Conservation (phyloP, 2,113 vertebrate species). For the Gopherus evgoodei region DNA sequence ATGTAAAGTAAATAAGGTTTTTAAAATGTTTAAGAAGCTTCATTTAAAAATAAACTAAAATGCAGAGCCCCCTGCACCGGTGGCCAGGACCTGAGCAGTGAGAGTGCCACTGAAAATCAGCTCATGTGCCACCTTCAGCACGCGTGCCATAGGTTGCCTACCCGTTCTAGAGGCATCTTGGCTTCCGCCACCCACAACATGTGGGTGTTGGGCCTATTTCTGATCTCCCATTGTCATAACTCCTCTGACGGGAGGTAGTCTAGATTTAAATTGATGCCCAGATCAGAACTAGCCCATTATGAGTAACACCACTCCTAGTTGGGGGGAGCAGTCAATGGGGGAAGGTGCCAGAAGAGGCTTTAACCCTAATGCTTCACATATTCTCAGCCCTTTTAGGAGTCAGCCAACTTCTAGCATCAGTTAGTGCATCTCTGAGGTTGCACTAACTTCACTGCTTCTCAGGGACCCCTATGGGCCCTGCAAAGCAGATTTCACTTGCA, state of each 20-base stretch:
- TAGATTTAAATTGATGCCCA: not conserved
- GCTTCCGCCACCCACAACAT: not conserved
- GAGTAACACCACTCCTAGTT: not conserved
- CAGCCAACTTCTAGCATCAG: not conserved
- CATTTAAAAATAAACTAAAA: no score
- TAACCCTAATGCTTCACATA: not conserved
- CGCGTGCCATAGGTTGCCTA: no score
- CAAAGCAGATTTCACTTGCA: not conserved
- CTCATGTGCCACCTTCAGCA: no score
- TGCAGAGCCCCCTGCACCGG: no score
- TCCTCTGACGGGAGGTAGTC: not conserved
- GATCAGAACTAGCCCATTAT: not conserved
- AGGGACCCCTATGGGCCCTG: no score
- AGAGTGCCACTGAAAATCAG: no score
- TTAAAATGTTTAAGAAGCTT: no score
- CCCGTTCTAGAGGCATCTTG: rapidly evolving
- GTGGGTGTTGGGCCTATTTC: not conserved
- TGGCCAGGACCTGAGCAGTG: no score
- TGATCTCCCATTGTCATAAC: not conserved
- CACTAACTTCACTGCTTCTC: not conserved
- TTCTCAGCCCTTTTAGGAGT: not conserved
- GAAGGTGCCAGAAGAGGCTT: not conserved
- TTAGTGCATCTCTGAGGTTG: not conserved
- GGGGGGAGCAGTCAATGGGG: no score
- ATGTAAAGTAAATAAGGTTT: no score